Percentiles rank a stretch among this genome's conserved stretches.
phyloP scores from a whole-genome alignment of 2,888 invertebrate species.

The Dyspetes luteomarginatus region DNA sequence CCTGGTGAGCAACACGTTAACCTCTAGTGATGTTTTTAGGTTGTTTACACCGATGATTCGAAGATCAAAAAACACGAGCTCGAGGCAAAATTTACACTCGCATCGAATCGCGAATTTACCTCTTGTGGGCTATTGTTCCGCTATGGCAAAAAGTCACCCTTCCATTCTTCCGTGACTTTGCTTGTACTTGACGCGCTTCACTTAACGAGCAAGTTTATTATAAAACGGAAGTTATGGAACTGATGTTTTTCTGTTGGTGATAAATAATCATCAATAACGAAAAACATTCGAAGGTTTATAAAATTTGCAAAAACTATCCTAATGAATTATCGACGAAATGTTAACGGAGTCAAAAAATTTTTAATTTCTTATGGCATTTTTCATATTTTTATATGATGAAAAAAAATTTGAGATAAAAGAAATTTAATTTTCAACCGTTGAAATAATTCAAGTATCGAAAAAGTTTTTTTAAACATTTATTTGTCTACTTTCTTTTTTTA shows the following conservation, averaged over 20 bases:
- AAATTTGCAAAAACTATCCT: no score
- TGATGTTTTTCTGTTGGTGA: background rate
- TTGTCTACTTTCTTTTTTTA: no score
- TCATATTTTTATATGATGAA: no score
- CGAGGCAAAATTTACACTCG: slow-evolving; percentile 22
- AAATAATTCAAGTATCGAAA: no score
- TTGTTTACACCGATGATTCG: slow-evolving; percentile 10
- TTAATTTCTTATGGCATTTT: no score
- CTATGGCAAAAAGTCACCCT: slow-evolving; percentile 44
- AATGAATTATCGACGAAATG: no score
- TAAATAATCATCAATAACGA: background rate
- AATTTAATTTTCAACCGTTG: no score
- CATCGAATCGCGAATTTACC: slow-evolving; percentile 43
- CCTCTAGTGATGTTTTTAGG: slow-evolving; percentile 40
- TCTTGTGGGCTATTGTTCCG: slow-evolving; percentile 47
- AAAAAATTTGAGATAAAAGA: no score
- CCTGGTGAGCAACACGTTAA: slow-evolving; percentile 22
- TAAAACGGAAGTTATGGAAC: background rate
- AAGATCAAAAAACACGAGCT: slow-evolving; percentile 27
- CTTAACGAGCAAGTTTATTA: slow-evolving; percentile 34
- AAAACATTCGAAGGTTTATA: no score
- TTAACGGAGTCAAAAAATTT: no score
- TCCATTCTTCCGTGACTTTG: slow-evolving; percentile 51
- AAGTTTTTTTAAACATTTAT: no score
- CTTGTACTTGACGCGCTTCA: slow-evolving; percentile 35